These are phyloP conservation scores for Buceros bicornis DNA, from an alignment of 2,797 vertebrate species.

Conservation along the genomic window DNA sequence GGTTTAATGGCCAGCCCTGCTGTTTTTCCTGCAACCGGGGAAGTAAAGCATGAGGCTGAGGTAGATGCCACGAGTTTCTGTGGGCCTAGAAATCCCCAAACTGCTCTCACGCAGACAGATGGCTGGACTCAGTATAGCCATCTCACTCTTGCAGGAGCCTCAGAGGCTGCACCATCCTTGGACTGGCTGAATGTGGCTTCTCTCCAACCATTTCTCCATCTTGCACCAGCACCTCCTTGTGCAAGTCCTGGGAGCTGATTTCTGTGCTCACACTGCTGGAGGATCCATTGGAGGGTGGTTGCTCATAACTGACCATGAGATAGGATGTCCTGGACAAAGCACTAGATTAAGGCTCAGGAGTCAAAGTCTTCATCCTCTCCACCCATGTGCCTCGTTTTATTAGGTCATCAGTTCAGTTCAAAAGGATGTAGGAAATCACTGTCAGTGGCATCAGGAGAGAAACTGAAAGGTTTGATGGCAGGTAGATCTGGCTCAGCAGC, in stretches of 20 bases:
- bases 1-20: background rate
- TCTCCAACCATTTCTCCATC: background rate
- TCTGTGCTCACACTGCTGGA: background rate
- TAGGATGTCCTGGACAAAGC: background rate
- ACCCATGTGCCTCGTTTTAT: background rate
- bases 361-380: background rate
- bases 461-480: background rate
- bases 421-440: background rate
- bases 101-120: no score
- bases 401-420: rapidly evolving
- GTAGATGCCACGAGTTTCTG: background rate
- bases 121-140: background rate
- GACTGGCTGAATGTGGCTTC: background rate
- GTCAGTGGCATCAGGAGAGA: background rate
- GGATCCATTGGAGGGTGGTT: background rate
- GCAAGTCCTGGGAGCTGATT: background rate
- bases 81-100: background rate
- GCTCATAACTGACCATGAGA: rapidly evolving
- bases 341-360: background rate
- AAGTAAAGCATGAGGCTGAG: background rate
- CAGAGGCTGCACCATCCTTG: background rate
- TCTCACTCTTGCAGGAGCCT: background rate
- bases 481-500: background rate
- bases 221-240: rapidly evolving
- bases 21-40: background rate